Base-by-base conservation (phyloP, 1,140 invertebrate species). In the Anagrus nilaparvatae region DNA sequence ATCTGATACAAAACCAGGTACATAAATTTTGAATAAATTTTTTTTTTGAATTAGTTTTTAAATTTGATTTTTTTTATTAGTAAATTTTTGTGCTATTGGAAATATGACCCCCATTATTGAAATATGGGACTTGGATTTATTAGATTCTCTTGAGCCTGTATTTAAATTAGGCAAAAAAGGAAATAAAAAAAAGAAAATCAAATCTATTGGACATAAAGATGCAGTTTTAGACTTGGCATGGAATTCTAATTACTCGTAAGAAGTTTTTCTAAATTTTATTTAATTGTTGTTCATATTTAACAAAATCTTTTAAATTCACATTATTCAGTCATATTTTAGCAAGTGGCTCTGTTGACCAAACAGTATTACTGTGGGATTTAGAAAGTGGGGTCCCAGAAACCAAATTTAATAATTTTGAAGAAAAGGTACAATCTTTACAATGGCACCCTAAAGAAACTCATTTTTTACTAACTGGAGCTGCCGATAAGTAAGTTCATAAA, bases 41-140 rank as follows among this genome's bases (percentile, higher is more conserved):
- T 17, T 28, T 8, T 6, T 36, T 23, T 13, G 5, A 9, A 30
- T 19, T 24, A 24, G 7, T 9, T 24, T 8, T 16, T 19, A 25
- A 19, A 9, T 14, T 5, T n/a, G 2, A 27, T 21, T 7, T 35
- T 37, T 35, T 28, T 19, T 50, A 54, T 30, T 51, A 71, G 89
- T 82, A 14, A 97, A 94, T 63, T 78, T 92, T 50, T 82, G 90
- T 53, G 93, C 92, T 4, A 74, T 97, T 52, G 93, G 91, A 12
- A 82, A 79, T 27, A 94, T 97, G 87, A 79, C 82, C 46, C 81
- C 91, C 2, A 76, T 88, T 30, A 95, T 98, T 43, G 81, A 90
- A 47, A 76, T 97, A 9, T 97, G 93, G 93, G 91, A 98, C 64
- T 64, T 97, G 21, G 93, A 97, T 69, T 74, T 97, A 37, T 78